Conservation (phyloP, 2,888 invertebrate species). For the Timandra comae region DNA sequence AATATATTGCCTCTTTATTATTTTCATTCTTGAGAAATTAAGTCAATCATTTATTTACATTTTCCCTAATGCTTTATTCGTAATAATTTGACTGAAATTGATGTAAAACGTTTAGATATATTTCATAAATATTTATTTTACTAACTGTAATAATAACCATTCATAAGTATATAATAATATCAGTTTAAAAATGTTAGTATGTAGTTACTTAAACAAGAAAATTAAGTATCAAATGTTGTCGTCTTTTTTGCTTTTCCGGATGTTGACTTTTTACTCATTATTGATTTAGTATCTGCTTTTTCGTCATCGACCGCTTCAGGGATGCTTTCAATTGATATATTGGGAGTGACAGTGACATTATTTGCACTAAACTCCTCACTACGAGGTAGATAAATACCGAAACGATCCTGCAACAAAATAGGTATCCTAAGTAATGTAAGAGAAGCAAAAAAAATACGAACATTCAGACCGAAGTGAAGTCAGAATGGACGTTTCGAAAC, state of each 20-base stretch:
- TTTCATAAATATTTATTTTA: no score
- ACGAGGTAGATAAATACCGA: constrained; percentile 56
- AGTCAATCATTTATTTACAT: constrained; percentile 10
- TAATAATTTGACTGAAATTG: no score
- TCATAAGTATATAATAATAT: no score
- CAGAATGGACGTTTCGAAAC: no score
- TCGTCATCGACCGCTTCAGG: constrained; percentile 14
- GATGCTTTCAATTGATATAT: constrained; percentile 31
- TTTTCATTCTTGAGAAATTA: constrained; percentile 17
- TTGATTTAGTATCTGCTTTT: constrained; percentile 27
- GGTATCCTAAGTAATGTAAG: no score
- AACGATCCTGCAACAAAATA: constrained; percentile 62
- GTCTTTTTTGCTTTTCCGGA: constrained; percentile 24
- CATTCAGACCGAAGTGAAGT: no score
- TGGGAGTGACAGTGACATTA: constrained; percentile 52
- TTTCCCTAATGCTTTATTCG: constrained; percentile 8
- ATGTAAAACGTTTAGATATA: no score
- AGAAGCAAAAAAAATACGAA: no score
- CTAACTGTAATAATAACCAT: no score
- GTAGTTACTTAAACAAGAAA: no score
- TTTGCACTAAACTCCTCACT: constrained; percentile 14
- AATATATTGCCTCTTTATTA: constrained; percentile 26
- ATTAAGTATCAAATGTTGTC: constrained; percentile 4
- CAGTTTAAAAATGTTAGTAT: no score
- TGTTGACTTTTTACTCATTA: constrained; percentile 25